Percentiles rank a stretch among this genome's conserved stretches.
Conservation (phyloP, 2,888 invertebrate genomes). For the Leptopilina myrica region DNA sequence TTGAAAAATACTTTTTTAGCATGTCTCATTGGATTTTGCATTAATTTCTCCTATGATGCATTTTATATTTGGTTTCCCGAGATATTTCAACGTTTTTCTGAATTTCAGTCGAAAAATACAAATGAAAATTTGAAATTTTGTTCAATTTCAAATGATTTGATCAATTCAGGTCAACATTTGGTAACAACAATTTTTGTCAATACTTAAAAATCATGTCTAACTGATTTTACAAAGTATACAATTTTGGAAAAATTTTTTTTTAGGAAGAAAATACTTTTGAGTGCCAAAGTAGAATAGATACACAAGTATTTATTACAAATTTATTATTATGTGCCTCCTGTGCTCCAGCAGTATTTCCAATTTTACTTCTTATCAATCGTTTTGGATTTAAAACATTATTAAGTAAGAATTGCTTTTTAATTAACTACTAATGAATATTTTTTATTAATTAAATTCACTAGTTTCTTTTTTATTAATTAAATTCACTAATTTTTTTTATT, state of each 20-base stretch:
- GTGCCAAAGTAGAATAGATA: not conserved
- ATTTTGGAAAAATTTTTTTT: not conserved
- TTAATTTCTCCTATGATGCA: conserved; percentile 88
- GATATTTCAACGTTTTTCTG: conserved; percentile 87
- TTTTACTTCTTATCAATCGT: conserved; percentile 1
- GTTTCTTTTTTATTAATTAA: too few species aligned
- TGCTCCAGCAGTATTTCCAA: conserved; percentile 1
- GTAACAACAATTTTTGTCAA: not conserved
- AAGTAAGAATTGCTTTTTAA: not conserved
- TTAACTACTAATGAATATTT: not conserved
- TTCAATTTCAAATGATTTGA: not conserved
- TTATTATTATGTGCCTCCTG: not conserved
- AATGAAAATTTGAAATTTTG: not conserved
- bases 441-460: too few species aligned
- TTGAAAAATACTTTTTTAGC: conserved; percentile 18
- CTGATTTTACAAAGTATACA: too few species aligned
- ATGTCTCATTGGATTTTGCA: not conserved
- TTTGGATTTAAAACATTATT: conserved; percentile 17
- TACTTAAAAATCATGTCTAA: too few species aligned
- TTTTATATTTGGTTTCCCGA: conserved; percentile 95
- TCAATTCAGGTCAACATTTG: not conserved
- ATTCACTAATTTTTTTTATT: too few species aligned
- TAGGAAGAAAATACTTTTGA: not conserved
- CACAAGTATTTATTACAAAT: conserved; percentile 1
- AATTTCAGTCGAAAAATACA: conserved; percentile 78